Evolutionary conservation across 2,113 vertebrate species (phyloP).

Genomic region (Kryptolebias marmoratus): DNA sequence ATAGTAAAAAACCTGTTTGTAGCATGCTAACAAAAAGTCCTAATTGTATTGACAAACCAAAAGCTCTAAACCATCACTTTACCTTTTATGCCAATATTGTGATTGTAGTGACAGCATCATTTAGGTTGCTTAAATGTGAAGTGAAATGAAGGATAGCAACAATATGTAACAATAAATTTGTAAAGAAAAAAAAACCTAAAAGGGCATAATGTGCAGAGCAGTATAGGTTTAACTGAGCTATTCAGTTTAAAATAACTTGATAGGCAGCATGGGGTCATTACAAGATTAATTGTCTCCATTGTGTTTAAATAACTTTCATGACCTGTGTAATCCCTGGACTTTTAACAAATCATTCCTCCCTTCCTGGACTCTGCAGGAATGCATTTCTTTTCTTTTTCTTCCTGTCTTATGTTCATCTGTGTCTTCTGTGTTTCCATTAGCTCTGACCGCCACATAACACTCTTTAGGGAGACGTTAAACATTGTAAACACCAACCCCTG

Average conservation of each 20-base stretch:
- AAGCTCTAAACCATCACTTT: too few relatives aligned
- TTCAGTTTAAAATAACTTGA: conserved; percentile 8
- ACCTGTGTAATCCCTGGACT: neutral
- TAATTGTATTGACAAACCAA: too few relatives aligned
- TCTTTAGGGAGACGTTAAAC: conserved; percentile 30
- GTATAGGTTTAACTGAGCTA: neutral
- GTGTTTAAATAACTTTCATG: conserved; percentile 14
- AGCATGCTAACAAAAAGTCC: too few relatives aligned
- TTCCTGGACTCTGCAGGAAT: conserved; percentile 46
- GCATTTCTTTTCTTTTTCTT: neutral
- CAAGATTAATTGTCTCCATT: conserved; percentile 3
- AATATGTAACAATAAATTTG: too few relatives aligned
- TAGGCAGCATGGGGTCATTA: neutral
- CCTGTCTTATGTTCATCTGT: neutral
- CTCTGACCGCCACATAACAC: conserved; percentile 25
- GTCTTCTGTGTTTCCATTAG: conserved; percentile 52
- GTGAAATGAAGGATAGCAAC: neutral
- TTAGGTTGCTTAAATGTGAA: too few relatives aligned
- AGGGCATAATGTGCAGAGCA: too few relatives aligned
- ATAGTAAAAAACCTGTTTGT: too few relatives aligned
- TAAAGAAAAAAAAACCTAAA: too few relatives aligned
- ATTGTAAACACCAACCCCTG: conserved; percentile 44
- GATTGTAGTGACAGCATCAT: too few relatives aligned
- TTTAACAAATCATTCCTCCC: neutral
- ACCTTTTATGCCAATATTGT: too few relatives aligned